Conservation (phyloP, 2,113 vertebrate genomes). For the Cryptotis parvus region DNA sequence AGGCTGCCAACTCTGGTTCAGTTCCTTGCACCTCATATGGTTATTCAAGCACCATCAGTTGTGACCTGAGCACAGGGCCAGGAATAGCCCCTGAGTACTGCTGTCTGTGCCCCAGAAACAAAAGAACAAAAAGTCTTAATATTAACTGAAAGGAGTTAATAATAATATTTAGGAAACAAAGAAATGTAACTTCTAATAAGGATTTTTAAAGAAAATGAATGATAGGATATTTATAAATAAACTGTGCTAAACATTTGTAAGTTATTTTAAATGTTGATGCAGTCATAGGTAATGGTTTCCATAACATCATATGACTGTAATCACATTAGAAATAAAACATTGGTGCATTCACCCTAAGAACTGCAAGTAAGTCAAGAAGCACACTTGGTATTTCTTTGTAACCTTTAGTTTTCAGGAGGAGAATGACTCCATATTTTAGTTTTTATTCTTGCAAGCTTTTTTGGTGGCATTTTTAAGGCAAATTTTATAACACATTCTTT, state of each 20-base stretch:
- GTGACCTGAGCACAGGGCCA: too few species aligned
- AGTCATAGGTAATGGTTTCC: background rate
- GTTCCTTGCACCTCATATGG: too few species aligned
- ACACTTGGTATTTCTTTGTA: background rate
- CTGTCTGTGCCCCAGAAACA: too few species aligned
- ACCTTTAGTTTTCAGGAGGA: background rate
- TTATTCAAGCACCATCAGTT: too few species aligned
- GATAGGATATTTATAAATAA: background rate
- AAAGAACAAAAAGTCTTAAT: background rate
- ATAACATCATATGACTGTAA: background rate
- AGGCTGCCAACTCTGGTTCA: too few species aligned
- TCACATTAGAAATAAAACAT: background rate
- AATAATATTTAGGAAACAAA: constrained; percentile 51
- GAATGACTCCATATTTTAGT: background rate
- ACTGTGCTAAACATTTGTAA: background rate
- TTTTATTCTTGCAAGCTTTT: constrained; percentile 1
- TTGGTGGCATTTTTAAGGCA: background rate
- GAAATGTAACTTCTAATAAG: constrained; percentile 40
- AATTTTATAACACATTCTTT: background rate
- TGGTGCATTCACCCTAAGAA: background rate
- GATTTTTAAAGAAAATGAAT: background rate
- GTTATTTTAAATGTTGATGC: constrained; percentile 21
- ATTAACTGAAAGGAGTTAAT: background rate
- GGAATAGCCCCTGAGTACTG: too few species aligned
- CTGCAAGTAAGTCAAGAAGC: background rate